Conservation (phyloP, 1,140 invertebrate genomes). For the Vanessa atalanta region DNA sequence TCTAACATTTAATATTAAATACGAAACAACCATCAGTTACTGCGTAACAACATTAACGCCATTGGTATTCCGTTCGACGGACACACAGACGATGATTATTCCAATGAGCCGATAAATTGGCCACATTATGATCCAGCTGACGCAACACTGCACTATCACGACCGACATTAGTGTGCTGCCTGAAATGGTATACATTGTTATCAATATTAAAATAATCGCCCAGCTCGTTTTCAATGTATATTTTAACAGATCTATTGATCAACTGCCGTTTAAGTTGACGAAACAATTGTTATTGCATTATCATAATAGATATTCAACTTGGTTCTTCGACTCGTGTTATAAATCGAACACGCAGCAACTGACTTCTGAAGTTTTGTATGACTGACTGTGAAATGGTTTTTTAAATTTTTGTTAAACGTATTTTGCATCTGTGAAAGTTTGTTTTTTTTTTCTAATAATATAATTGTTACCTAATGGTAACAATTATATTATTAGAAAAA, state of each 20-base stretch:
- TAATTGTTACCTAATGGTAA: too few relatives aligned
- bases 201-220: slow-evolving; percentile 42
- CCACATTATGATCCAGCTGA: slow-evolving; percentile 50
- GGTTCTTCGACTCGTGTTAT: neutral
- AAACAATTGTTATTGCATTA: slow-evolving; percentile 12
- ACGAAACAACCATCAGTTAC: slow-evolving; percentile 5
- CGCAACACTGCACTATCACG: slow-evolving; percentile 59
- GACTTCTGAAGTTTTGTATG: neutral
- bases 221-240: slow-evolving; percentile 4
- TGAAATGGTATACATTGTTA: slow-evolving; percentile 40
- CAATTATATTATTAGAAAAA: too few relatives aligned
- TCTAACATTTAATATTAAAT: slow-evolving; percentile 13
- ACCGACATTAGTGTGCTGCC: slow-evolving; percentile 43
- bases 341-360: too few relatives aligned
- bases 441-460: too few relatives aligned
- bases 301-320: neutral
- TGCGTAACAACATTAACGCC: slow-evolving; percentile 23
- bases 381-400: neutral
- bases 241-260: slow-evolving; percentile 19
- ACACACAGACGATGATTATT: slow-evolving; percentile 46
- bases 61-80: slow-evolving; percentile 40
- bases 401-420: too few relatives aligned
- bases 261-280: slow-evolving; percentile 25
- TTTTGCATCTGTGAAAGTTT: too few relatives aligned
- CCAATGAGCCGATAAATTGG: slow-evolving; percentile 56